A percentile compares a stretch with the other conserved stretches of the same genome.
Conservation (phyloP, 2,797 vertebrate genomes). For the Macrochelys suwanniensis region DNA sequence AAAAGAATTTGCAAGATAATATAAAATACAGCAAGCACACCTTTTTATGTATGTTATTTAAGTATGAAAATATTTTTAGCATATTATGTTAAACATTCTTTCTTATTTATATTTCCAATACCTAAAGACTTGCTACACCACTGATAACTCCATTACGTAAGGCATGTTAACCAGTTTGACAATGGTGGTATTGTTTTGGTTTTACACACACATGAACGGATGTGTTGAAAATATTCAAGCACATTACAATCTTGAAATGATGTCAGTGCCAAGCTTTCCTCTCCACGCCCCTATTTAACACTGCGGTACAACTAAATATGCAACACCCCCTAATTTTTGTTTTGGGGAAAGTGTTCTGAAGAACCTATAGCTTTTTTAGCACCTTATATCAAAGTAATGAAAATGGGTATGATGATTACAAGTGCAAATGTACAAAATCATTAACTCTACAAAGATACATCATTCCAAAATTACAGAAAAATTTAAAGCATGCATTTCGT, state of each 20-base stretch:
- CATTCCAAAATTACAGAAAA: constrained; percentile 91
- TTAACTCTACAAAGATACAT: constrained; percentile 89
- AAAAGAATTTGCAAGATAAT: constrained; percentile 81
- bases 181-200: constrained; percentile 82
- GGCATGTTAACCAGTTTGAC: constrained; percentile 85
- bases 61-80: constrained; percentile 90
- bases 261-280: constrained; percentile 78
- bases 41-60: constrained; percentile 88
- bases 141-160: constrained; percentile 83
- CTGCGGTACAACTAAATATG: constrained; percentile 69
- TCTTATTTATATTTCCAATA: constrained; percentile 87
- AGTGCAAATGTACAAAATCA: constrained; percentile 99
- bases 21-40: constrained; percentile 87
- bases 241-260: constrained; percentile 74
- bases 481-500: constrained; percentile 91
- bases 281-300: constrained; percentile 46
- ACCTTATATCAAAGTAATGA: constrained; percentile 92
- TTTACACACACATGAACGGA: constrained; percentile 79
- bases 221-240: constrained; percentile 76
- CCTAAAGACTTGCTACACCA: constrained; percentile 85
- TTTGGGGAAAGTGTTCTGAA: constrained; percentile 80
- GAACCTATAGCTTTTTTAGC: constrained; percentile 89
- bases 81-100: constrained; percentile 90
- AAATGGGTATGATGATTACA: constrained; percentile 88
- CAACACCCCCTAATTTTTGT: constrained; percentile 69